Conservation (phyloP, 2,888 invertebrate genomes). For the Cancer borealis region DNA sequence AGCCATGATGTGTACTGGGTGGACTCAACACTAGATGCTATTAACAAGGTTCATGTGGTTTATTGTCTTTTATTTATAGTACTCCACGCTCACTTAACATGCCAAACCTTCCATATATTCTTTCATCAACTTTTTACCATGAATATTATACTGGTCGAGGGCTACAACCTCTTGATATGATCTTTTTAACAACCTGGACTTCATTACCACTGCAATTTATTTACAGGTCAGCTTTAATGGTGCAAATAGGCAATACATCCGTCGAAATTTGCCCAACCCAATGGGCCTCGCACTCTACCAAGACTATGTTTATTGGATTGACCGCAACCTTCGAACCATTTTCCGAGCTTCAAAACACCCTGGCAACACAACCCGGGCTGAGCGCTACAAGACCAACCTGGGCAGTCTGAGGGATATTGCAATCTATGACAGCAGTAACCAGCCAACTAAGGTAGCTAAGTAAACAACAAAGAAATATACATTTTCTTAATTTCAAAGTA, state of each 20-base stretch:
- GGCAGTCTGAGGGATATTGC: slow-evolving; percentile 93
- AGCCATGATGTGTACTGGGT: slow-evolving; percentile 99
- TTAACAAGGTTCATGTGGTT: slow-evolving; percentile 89
- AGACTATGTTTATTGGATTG: slow-evolving; percentile 95
- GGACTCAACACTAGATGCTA: slow-evolving; percentile 95
- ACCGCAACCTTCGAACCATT: slow-evolving; percentile 91
- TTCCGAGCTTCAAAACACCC: slow-evolving; percentile 87
- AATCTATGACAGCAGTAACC: slow-evolving; percentile 93
- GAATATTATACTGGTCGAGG: too few species aligned
- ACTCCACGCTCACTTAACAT: background rate
- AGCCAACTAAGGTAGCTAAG: slow-evolving; percentile 83
- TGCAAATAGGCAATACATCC: slow-evolving; percentile 85
- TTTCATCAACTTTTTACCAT: too few species aligned
- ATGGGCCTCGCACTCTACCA: slow-evolving; percentile 94
- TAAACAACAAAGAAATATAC: background rate
- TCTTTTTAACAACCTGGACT: background rate
- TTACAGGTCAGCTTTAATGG: slow-evolving; percentile 76
- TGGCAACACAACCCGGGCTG: slow-evolving; percentile 86
- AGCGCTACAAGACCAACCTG: slow-evolving; percentile 89
- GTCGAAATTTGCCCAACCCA: slow-evolving; percentile 93
- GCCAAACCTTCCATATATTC: too few species aligned
- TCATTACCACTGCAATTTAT: background rate
- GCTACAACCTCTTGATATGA: too few species aligned
- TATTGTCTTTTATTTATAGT: background rate
- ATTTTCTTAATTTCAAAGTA: background rate